Percentiles rank a stretch among this genome's conserved stretches.
Evolutionary conservation across 2,113 vertebrate genomes (phyloP).

Genomic region (Carlito syrichta): DNA sequence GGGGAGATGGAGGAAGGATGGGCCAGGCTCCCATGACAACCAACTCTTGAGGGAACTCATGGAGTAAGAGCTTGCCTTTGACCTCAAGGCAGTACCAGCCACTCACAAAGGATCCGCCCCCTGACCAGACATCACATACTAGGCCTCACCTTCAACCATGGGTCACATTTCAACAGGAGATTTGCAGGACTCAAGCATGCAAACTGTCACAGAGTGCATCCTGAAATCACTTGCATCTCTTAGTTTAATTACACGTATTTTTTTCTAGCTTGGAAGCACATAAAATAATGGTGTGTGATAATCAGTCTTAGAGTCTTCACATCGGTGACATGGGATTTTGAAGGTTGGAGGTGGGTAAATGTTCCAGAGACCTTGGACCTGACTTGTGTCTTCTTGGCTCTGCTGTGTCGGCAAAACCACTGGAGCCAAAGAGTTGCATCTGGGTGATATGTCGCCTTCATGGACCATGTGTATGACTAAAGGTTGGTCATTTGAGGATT

Average conservation of each 20-base stretch:
- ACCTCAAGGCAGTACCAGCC: no score
- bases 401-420: not conserved
- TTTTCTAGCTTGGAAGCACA: not conserved
- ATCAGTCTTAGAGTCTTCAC: not conserved
- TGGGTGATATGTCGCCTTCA: not conserved
- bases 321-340: not conserved
- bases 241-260: not conserved
- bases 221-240: not conserved
- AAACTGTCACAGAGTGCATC: not conserved
- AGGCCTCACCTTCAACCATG: no score
- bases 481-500: not conserved
- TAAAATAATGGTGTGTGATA: not conserved
- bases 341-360: not conserved
- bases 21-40: no score
- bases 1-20: no score
- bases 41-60: no score
- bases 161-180: not conserved
- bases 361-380: not conserved
- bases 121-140: no score
- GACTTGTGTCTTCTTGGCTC: not conserved
- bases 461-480: not conserved
- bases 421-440: not conserved
- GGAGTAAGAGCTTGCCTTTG: no score
- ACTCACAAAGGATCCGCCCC: no score
- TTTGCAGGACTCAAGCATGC: no score